Base-by-base conservation (phyloP, 2,113 vertebrate species). In the Nothoprocta pentlandii region DNA sequence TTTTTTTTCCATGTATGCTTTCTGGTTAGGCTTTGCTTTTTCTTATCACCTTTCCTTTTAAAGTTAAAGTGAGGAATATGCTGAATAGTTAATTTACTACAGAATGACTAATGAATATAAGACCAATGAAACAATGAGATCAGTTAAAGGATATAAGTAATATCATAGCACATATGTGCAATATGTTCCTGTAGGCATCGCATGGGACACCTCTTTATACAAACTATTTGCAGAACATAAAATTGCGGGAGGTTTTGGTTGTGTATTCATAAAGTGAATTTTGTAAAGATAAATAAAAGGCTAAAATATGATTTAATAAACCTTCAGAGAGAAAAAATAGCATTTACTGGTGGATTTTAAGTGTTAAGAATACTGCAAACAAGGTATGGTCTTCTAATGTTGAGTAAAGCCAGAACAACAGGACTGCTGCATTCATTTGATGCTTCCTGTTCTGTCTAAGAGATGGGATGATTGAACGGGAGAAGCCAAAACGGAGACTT, bases 301-400 rank as follows among this genome's bases (percentile, higher is more conserved):
- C 32, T 28, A 85, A 85, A 92, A 22, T 32, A 66, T 77, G 83
- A 88, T 77, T 88, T 89, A 85, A 89, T 79, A 87, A 92, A 82
- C 25, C 32, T 42, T 10, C 32, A 76, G 67, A 68, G 28, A 82
- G 28, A 87, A 80, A 51, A 89, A 76, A 58, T 56, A 89, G 39
- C 53, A 58, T 87, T 87, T 94, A 76, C 47, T 64, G 39, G 34
- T 44, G 70, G 39, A 59, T 47, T 34, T 79, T 93, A 64, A 1
- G 2, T 66, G 32, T 66, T 84, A 86, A 39, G 54, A 79, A 46
- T 71, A 56, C 74, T 51, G 7, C 34, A 76, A 94, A 67, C 32
- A 70, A 94, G 16, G 32, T 81, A 75, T 49, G 70, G 86, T 89
- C 93, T 84, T 64, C 46, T 81, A 91, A 84, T 85, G 70, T 75